Percentiles rank a stretch among this genome's conserved stretches.
Conservation (phyloP, 2,888 invertebrate genomes). For the Dryocosmus kuriphilus region DNA sequence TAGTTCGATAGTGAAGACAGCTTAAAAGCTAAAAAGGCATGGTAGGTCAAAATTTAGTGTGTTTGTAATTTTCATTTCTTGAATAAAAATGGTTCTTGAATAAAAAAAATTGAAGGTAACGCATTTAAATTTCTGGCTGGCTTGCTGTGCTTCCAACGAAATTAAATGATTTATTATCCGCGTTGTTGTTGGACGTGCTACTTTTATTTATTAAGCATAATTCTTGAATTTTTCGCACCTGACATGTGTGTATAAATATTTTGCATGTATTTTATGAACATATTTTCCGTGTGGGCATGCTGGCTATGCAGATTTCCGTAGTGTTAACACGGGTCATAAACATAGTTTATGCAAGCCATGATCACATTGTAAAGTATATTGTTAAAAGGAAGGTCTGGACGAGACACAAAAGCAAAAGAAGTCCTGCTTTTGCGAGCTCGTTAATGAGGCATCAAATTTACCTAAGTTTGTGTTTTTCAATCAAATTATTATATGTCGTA, state of each 20-base stretch:
- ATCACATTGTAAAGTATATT: constrained; percentile 35
- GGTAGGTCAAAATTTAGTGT: background rate
- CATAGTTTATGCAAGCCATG: constrained; percentile 26
- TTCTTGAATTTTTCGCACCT: constrained; percentile 24
- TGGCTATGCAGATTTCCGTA: constrained; percentile 25
- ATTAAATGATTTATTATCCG: constrained; percentile 23
- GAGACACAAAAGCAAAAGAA: background rate
- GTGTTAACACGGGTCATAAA: constrained; percentile 29
- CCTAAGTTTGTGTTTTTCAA: background rate
- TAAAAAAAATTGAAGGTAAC: background rate
- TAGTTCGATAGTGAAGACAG: too few relatives aligned
- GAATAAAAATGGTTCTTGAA: background rate
- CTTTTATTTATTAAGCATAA: constrained; percentile 36
- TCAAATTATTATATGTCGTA: background rate
- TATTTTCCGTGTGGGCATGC: constrained; percentile 10
- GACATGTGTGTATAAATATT: background rate
- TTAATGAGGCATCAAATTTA: background rate
- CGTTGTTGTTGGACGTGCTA: constrained; percentile 12
- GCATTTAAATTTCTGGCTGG: constrained; percentile 27
- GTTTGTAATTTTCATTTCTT: background rate
- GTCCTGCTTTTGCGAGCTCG: background rate
- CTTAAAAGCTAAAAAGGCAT: too few relatives aligned
- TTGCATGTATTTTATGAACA: background rate
- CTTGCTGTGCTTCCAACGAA: constrained; percentile 25
- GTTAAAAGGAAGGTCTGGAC: background rate